phyloP scores from a whole-genome alignment of 2,888 invertebrate genomes.

The Cataglyphis cursor region DNA sequence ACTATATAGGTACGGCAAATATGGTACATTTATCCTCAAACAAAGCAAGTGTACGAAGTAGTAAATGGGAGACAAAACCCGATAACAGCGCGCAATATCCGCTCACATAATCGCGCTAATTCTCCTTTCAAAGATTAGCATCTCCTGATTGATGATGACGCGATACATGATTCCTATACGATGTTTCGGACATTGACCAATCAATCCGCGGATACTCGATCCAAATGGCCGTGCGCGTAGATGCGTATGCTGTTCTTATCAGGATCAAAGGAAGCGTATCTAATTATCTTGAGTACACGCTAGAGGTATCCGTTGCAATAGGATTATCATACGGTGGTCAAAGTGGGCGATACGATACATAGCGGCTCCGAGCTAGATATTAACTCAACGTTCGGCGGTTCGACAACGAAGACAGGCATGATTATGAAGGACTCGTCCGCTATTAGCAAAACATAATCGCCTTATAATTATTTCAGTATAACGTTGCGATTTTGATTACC shows the following conservation, averaged over 20 bases:
- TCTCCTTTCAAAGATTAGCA: not conserved
- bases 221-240: conserved; percentile 1
- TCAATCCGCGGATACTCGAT: conserved; percentile 31
- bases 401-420: conserved; percentile 31
- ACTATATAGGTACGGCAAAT: not conserved
- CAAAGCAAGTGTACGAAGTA: not conserved
- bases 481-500: not conserved
- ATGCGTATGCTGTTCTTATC: conserved; percentile 44
- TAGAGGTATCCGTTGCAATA: conserved; percentile 40
- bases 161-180: conserved; percentile 13
- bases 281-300: conserved; percentile 51
- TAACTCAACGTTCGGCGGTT: conserved; percentile 25
- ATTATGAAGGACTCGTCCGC: conserved; percentile 28
- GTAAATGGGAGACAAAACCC: not conserved
- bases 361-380: conserved; percentile 35
- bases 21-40: conserved; percentile 9
- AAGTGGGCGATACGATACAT: conserved; percentile 46
- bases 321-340: conserved; percentile 51
- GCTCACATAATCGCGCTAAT: not conserved
- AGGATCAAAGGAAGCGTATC: conserved; percentile 54
- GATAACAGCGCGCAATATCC: not conserved
- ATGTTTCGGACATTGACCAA: conserved; percentile 14
- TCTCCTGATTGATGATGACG: conserved; percentile 4
- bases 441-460: conserved; percentile 44
- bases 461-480: conserved; percentile 50